A percentile compares a stretch with the other conserved stretches of the same genome.
Evolutionary conservation across 2,113 vertebrate genomes (phyloP).

Genomic region (Chascanopsetta lugubris): DNA sequence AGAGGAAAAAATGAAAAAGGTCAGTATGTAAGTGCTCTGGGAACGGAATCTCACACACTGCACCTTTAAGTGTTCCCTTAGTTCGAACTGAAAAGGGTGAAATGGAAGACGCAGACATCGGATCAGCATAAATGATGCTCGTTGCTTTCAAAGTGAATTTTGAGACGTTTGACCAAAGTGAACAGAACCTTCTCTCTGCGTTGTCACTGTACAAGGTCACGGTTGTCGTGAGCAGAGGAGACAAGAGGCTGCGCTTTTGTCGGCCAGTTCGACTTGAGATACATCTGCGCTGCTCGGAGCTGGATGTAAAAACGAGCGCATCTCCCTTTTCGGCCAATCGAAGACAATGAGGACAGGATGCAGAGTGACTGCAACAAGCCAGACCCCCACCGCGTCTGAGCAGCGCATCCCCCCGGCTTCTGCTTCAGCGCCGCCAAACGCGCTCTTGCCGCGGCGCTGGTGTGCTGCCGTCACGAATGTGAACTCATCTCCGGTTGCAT

Average conservation of each 20-base stretch:
- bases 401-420: not conserved
- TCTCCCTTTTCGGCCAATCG: not conserved
- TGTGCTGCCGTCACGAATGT: conserved; percentile 4
- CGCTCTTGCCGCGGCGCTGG: too few species aligned
- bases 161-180: conserved; percentile 18
- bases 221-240: not conserved
- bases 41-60: not conserved
- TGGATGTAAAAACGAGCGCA: conserved; percentile 1
- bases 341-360: not conserved
- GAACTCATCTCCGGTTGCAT: conserved; percentile 7
- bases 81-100: conserved; percentile 1
- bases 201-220: conserved; percentile 9
- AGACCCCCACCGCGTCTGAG: not conserved
- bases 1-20: too few species aligned
- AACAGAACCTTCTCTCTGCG: conserved; percentile 2
- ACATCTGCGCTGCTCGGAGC: not conserved
- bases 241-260: not conserved
- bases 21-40: too few species aligned
- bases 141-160: conserved; percentile 21
- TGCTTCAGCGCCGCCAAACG: conserved; percentile 19
- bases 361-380: not conserved
- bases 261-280: not conserved
- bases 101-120: not conserved
- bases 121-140: not conserved
- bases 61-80: not conserved